phyloP scores from a whole-genome alignment of 2,797 vertebrate species.

The Brachyrhaphis roseni region DNA sequence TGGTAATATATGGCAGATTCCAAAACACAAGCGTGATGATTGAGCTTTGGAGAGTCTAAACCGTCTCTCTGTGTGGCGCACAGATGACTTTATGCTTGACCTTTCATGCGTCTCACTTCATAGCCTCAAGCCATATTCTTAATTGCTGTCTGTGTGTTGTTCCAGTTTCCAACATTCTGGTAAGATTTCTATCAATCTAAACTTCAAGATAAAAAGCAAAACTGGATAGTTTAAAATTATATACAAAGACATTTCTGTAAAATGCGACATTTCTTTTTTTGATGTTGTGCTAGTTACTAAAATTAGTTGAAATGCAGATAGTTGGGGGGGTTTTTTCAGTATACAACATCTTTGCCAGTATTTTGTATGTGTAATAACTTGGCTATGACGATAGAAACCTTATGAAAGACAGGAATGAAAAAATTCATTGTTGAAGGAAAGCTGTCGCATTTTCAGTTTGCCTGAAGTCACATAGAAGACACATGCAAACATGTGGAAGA shows the following conservation, averaged over 20 bases:
- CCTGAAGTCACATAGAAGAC: not conserved
- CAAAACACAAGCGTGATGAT: conserved; percentile 53
- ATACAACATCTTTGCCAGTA: conserved; percentile 12
- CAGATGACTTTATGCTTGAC: conserved; percentile 68
- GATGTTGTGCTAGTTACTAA: conserved; percentile 27
- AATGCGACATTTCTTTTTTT: conserved; percentile 43
- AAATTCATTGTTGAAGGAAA: not conserved
- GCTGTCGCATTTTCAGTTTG: not conserved
- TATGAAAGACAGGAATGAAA: not conserved
- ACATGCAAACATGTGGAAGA: not conserved
- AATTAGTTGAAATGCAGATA: conserved; percentile 16
- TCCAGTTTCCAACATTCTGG: conserved; percentile 44
- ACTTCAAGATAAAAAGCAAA: conserved; percentile 50
- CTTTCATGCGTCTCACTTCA: conserved; percentile 65
- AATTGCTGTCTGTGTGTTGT: conserved; percentile 48
- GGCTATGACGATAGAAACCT: not conserved
- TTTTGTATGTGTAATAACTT: conserved; percentile 22
- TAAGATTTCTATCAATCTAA: conserved; percentile 44
- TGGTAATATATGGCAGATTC: conserved; percentile 40
- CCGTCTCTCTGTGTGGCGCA: conserved; percentile 62
- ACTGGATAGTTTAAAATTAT: conserved; percentile 40
- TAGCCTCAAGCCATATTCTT: conserved; percentile 64
- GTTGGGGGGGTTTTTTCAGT: conserved; percentile 21
- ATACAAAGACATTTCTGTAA: conserved; percentile 54
- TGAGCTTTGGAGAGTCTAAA: conserved; percentile 55